Percentiles rank a stretch among this genome's conserved stretches.
Evolutionary conservation across 2,888 invertebrate species (phyloP).

Genomic region (Drosophila lacicola): DNA sequence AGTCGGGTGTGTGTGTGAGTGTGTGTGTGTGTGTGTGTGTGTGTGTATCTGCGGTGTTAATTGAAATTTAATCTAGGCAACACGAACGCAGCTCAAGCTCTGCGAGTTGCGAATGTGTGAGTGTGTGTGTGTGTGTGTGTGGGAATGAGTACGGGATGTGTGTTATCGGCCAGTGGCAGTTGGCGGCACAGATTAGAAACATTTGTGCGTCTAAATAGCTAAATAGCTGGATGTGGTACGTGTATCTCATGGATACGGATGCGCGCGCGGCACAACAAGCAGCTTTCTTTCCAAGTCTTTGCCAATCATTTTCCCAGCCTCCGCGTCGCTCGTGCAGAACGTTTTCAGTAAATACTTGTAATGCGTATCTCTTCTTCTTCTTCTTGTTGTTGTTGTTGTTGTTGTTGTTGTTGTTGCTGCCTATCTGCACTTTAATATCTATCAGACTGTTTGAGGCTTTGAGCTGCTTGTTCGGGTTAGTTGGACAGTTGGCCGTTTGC

Average conservation of each 20-base stretch:
- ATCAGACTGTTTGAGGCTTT: conserved; percentile 30
- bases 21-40: too few relatives aligned
- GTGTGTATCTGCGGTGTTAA: conserved; percentile 66
- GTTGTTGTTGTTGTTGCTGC: conserved; percentile 14
- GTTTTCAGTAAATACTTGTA: conserved; percentile 11
- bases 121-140: conserved; percentile 27
- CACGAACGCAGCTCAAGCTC: conserved; percentile 59
- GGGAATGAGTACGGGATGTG: conserved; percentile 58
- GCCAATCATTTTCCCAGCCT: conserved; percentile 57
- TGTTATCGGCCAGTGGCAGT: conserved; percentile 58
- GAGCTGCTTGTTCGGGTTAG: conserved; percentile 21
- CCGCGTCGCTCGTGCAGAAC: conserved; percentile 23
- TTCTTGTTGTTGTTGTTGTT: conserved; percentile 1
- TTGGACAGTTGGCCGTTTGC: conserved; percentile 24
- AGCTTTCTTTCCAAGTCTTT: conserved; percentile 54
- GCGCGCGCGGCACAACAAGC: conserved; percentile 26
- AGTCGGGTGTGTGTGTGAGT: conserved; percentile 17
- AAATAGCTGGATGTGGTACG: conserved; percentile 56
- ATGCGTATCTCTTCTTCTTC: conserved; percentile 32
- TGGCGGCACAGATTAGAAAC: conserved; percentile 76
- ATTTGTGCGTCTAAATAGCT: conserved; percentile 73
- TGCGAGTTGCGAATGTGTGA: conserved; percentile 40
- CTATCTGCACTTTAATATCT: conserved; percentile 61
- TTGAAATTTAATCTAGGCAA: conserved; percentile 76
- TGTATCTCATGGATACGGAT: conserved; percentile 73